phyloP scores from a whole-genome alignment of 2,888 invertebrate species.

The Andrena minutula region DNA sequence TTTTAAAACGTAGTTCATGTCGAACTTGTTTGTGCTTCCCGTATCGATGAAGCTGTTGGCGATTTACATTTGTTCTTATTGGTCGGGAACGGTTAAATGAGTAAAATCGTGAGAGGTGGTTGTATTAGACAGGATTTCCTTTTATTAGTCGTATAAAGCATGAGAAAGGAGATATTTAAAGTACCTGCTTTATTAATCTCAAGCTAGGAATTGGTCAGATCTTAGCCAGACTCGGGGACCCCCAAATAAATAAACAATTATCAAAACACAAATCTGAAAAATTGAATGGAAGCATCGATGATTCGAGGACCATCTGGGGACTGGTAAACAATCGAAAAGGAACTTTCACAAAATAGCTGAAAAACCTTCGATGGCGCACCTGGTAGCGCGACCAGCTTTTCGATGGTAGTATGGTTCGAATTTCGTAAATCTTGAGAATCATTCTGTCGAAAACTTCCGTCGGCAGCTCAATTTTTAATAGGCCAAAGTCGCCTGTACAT shows the following conservation, averaged over 20 bases:
- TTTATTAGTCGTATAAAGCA: too few relatives aligned
- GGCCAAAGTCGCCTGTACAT: conserved; percentile 17
- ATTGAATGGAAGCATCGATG: not conserved
- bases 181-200: too few relatives aligned
- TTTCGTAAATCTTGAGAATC: conserved; percentile 59
- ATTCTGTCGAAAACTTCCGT: conserved; percentile 23
- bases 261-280: not conserved
- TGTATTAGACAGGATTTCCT: too few relatives aligned
- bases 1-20: not conserved
- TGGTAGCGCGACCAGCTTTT: not conserved
- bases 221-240: too few relatives aligned
- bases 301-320: conserved; percentile 33
- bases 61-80: too few relatives aligned
- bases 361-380: conserved; percentile 5
- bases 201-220: too few relatives aligned
- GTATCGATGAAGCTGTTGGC: not conserved
- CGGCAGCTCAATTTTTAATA: conserved; percentile 53
- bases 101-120: too few relatives aligned
- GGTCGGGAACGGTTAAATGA: too few relatives aligned
- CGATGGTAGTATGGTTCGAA: conserved; percentile 49
- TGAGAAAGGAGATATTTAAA: too few relatives aligned
- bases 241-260: not conserved
- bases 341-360: conserved; percentile 11
- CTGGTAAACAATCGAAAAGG: conserved; percentile 32
- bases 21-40: not conserved